Percentiles rank a stretch among this genome's conserved stretches.
Evolutionary conservation across 2,797 vertebrate species (phyloP).

Genomic region (Lithobates pipiens): DNA sequence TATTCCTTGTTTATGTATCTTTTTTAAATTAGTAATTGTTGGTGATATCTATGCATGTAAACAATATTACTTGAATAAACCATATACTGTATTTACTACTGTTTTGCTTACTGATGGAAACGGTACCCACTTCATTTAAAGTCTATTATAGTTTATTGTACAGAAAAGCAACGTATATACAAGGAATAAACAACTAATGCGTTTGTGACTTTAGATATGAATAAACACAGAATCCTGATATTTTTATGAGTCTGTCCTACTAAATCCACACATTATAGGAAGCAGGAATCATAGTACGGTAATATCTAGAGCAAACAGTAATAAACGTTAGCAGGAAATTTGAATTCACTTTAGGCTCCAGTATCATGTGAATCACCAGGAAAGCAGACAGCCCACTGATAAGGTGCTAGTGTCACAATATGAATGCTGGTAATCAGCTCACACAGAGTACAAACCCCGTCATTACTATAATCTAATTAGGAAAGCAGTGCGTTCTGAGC

Average conservation of each 20-base stretch:
- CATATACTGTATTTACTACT: too few species aligned
- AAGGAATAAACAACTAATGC: background rate
- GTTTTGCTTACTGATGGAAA: too few species aligned
- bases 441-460: background rate
- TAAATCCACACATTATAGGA: background rate
- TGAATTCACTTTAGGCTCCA: conserved; percentile 19
- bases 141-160: background rate
- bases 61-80: too few species aligned
- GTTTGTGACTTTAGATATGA: background rate
- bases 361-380: conserved; percentile 7
- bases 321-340: conserved; percentile 40
- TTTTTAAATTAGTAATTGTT: too few species aligned
- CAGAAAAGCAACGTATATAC: background rate
- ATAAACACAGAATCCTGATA: background rate
- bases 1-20: too few species aligned
- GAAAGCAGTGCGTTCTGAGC: background rate
- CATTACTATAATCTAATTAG: background rate
- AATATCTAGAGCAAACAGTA: conserved; percentile 38
- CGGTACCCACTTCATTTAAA: too few species aligned
- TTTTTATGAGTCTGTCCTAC: conserved; percentile 17
- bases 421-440: conserved; percentile 12
- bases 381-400: conserved; percentile 27
- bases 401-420: background rate
- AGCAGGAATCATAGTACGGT: background rate
- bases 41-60: too few species aligned